Percentiles rank a stretch among this genome's conserved stretches.
These are phyloP conservation scores for Tokudaia tokunoshimensis DNA, from an alignment of 2,797 vertebrate species.

Conservation along the genomic window DNA sequence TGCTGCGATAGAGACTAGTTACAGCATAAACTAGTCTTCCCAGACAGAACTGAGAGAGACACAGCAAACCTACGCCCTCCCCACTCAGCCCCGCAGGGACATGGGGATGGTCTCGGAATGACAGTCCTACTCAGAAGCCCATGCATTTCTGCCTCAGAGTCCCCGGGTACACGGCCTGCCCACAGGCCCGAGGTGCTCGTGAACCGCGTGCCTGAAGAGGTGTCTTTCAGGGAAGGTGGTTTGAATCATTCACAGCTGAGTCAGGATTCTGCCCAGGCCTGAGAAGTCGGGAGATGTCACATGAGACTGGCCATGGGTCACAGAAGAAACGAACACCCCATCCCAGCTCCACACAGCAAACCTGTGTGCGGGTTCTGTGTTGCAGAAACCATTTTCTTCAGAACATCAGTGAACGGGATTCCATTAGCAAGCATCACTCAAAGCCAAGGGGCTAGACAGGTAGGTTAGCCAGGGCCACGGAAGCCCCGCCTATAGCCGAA, in stretches of 20 bases:
- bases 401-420: fast-evolving
- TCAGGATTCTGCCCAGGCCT: neutral
- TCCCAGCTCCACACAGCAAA: fast-evolving
- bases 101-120: neutral
- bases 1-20: neutral
- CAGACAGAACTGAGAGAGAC: neutral
- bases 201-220: too few relatives aligned
- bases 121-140: neutral
- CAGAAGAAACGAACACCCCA: fast-evolving
- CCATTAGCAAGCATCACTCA: neutral
- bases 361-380: too few relatives aligned
- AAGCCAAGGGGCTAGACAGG: neutral
- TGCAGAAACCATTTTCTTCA: neutral
- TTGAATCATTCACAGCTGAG: neutral
- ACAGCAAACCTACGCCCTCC: neutral
- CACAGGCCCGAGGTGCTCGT: neutral
- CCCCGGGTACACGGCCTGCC: too few relatives aligned
- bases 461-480: neutral
- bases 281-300: neutral
- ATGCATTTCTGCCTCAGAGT: neutral
- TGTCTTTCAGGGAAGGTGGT: fast-evolving
- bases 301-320: fast-evolving
- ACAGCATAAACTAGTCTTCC: neutral
- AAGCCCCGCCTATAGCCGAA: neutral
- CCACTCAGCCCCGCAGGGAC: neutral